Base-by-base conservation (phyloP, 2,113 vertebrate species). In the Ptilorrhoa leucosticta region DNA sequence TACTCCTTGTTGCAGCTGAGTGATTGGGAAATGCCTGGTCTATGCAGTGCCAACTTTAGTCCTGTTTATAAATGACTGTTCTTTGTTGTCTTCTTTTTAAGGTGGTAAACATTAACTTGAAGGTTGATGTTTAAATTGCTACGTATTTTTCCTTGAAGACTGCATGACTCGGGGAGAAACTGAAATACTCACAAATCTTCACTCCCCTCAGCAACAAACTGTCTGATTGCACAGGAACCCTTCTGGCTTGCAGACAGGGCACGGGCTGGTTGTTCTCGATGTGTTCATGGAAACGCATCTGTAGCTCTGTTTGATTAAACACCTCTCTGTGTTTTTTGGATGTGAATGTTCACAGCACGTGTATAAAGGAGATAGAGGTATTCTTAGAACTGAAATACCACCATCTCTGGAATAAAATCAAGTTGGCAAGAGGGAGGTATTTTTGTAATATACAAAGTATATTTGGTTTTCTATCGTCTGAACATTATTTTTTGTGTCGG, bases 191-290 rank as follows among this genome's bases (percentile, higher is more conserved):
- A 50, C 16, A 58, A 23, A 39, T 63, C 26, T 88, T 69, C 0
- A 1, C 21, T 30, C 20, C 20, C 13, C 44, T 60, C 35, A 54
- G 35, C 21, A 65, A 5, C 21, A 53, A 85, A 23, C 33, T 42
- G 44, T 15, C n/a, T 22, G 64, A 40, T 21, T 58, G 64, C 7
- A 4, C 42, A 54, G 66, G 45, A 77, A 30, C n/a, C 64, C 72
- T 77, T 57, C 50, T 79, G 63, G 22, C 44, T 51, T 51, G 58
- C 77, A 71, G 69, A 64, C 47, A 16, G 65, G 39, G 31, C 9
- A 5, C 0, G 0, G 39, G 31, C n/a, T 20, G 10, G 27, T 58
- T 80, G 61, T 56, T 86, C 56, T 4, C 1, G 0, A 7, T 40
- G 37, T 44, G 50, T 69, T 88, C 28, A 17, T 68, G 73, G 89